These are phyloP conservation scores for Numenius phaeopus DNA, from an alignment of 2,797 vertebrate species.

Conservation along the genomic window DNA sequence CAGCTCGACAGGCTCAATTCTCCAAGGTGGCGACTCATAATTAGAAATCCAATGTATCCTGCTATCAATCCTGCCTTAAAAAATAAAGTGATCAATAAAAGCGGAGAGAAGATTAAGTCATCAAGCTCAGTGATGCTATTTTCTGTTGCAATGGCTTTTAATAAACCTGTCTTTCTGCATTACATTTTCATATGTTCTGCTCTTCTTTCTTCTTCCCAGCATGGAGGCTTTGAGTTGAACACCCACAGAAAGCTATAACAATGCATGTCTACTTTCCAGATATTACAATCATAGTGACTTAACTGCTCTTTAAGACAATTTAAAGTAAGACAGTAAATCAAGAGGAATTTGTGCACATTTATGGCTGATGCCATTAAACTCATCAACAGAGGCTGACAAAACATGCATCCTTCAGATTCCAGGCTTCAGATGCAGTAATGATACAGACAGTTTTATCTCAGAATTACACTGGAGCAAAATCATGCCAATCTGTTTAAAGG, in stretches of 20 bases:
- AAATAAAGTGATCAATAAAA: conserved; percentile 83
- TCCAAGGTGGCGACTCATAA: conserved; percentile 79
- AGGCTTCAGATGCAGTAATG: neutral
- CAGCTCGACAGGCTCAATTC: conserved; percentile 76
- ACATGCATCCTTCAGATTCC: neutral
- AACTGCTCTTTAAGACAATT: conserved; percentile 14
- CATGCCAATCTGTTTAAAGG: neutral
- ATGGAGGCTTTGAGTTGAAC: conserved; percentile 35
- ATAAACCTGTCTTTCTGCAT: conserved; percentile 74
- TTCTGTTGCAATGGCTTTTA: conserved; percentile 75
- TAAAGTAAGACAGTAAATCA: neutral
- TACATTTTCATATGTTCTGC: conserved; percentile 61
- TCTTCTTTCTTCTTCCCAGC: conserved; percentile 51
- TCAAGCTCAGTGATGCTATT: conserved; percentile 68
- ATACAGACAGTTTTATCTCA: neutral
- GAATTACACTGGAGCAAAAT: conserved; percentile 3
- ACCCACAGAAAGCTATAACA: conserved; percentile 34
- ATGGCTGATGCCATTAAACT: neutral
- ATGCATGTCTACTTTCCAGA: conserved; percentile 12
- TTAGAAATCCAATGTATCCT: conserved; percentile 80
- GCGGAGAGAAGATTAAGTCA: conserved; percentile 77
- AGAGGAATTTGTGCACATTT: neutral
- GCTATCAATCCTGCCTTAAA: conserved; percentile 79
- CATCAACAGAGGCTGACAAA: neutral
- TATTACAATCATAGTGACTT: conserved; percentile 30